phyloP scores from a whole-genome alignment of 2,113 vertebrate species.

The Dipodomys ordii region DNA sequence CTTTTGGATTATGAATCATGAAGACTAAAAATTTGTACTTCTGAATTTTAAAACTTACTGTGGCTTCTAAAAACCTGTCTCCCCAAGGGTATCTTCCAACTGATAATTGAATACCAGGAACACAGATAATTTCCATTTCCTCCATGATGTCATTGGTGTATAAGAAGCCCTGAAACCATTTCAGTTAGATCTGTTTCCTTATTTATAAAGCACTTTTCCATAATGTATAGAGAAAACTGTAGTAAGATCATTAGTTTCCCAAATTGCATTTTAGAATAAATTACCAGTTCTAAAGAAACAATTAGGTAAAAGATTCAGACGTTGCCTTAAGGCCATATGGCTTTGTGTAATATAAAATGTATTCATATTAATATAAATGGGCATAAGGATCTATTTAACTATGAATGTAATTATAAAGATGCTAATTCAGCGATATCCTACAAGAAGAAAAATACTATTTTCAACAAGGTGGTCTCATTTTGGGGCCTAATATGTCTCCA shows the following conservation, averaged over 20 bases:
- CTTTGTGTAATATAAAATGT: no score
- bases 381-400: not conserved
- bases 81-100: not conserved
- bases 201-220: slow-evolving; percentile 38
- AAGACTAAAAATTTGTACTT: slow-evolving; percentile 12
- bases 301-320: slow-evolving; percentile 8
- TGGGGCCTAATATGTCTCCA: no score
- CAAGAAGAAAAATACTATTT: not conserved
- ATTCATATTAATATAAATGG: no score
- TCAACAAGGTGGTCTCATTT: not conserved
- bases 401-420: not conserved
- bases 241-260: slow-evolving; percentile 31
- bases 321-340: slow-evolving; percentile 7
- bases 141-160: slow-evolving; percentile 6
- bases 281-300: slow-evolving; percentile 40
- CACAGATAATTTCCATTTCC: slow-evolving; percentile 29
- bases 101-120: slow-evolving; percentile 7
- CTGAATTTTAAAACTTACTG: not conserved
- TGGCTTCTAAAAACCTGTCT: slow-evolving; percentile 28
- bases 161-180: slow-evolving; percentile 53
- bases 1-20: not conserved
- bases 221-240: slow-evolving; percentile 16
- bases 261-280: slow-evolving; percentile 52
- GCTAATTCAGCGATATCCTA: not conserved
- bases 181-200: slow-evolving; percentile 40